phyloP scores from a whole-genome alignment of 2,797 vertebrate genomes.

The Brotula barbata region DNA sequence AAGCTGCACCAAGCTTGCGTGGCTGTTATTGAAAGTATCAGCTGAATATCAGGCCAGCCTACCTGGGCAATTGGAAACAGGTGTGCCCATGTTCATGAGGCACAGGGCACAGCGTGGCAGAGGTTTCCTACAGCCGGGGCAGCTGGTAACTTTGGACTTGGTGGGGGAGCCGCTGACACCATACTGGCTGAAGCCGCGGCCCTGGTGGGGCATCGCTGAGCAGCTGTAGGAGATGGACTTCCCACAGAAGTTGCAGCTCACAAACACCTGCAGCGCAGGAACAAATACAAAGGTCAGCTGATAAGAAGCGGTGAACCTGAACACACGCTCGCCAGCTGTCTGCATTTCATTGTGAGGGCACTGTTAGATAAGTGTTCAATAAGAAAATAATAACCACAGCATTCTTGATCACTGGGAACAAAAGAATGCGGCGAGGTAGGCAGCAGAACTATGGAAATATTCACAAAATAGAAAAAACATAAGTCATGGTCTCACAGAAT shows the following conservation, averaged over 20 bases:
- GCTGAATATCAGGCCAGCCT: constrained; percentile 5
- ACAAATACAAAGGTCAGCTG: constrained; percentile 50
- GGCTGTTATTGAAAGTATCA: constrained; percentile 7
- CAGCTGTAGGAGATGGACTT: constrained; percentile 99
- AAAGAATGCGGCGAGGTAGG: constrained; percentile 11
- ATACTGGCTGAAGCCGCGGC: constrained; percentile 95
- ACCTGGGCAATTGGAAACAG: constrained; percentile 90
- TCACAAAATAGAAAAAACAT: background rate
- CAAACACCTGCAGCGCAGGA: constrained; percentile 86
- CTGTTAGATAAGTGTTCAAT: constrained; percentile 46
- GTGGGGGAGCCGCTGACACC: constrained; percentile 97
- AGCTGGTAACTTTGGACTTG: constrained; percentile 98
- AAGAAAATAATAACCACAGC: constrained; percentile 40
- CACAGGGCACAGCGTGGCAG: constrained; percentile 97
- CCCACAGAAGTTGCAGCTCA: constrained; percentile 99
- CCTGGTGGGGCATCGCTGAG: constrained; percentile 93
- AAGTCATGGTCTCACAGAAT: background rate
- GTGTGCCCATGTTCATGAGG: constrained; percentile 99
- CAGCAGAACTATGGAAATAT: background rate
- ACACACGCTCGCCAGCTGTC: constrained; percentile 54
- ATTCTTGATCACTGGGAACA: constrained; percentile 26
- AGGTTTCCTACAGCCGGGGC: constrained; percentile 96
- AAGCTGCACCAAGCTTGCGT: constrained; percentile 3
- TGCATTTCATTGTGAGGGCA: constrained; percentile 24
- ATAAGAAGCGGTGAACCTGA: constrained; percentile 41